These are phyloP conservation scores for Bos javanicus DNA, from an alignment of 2,113 vertebrate species.

Conservation along the genomic window DNA sequence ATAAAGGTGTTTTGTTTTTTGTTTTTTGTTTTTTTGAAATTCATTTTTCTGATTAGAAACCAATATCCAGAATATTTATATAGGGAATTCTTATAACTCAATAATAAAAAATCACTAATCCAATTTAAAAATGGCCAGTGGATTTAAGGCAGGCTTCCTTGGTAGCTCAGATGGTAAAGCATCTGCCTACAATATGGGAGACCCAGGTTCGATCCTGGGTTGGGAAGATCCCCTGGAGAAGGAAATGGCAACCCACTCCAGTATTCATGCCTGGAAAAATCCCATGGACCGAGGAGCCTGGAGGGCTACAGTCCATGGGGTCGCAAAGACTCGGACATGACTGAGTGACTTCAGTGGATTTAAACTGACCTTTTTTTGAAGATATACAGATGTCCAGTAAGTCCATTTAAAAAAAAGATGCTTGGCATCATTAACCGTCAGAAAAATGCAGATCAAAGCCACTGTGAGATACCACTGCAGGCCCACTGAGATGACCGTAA, in stretches of 20 bases:
- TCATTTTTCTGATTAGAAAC: neutral
- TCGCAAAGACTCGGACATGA: no score
- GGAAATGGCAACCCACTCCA: no score
- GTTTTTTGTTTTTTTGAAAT: neutral
- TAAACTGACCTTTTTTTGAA: neutral
- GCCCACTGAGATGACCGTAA: neutral
- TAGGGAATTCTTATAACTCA: neutral
- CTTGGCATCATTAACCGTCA: neutral
- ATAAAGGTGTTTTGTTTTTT: neutral
- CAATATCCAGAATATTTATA: neutral
- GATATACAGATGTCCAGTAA: neutral
- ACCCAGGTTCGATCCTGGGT: no score
- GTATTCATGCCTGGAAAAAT: no score
- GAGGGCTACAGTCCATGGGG: no score
- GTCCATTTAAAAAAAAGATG: neutral
- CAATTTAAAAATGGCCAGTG: neutral
- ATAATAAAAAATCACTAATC: neutral
- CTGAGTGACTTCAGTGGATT: neutral
- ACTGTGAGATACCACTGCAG: neutral
- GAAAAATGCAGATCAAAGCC: neutral
- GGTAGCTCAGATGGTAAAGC: no score
- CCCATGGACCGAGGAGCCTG: no score
- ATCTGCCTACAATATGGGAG: no score
- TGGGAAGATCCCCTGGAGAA: no score
- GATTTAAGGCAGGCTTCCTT: neutral